Evolutionary conservation across 2,888 invertebrate genomes (phyloP).

Genomic region (Chloromyia formosa): DNA sequence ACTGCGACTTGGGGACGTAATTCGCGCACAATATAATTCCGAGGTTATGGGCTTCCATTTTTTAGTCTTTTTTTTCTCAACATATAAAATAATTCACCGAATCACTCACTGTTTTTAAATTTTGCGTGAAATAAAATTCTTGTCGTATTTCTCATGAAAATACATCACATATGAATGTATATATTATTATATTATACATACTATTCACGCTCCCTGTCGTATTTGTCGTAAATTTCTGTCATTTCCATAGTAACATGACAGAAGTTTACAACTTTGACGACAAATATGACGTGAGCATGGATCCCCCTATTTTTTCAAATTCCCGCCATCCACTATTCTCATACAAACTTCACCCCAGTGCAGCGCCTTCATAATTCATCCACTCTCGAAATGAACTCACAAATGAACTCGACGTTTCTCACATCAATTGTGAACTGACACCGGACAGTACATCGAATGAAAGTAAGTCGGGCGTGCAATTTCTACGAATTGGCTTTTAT

Average conservation of each 20-base stretch:
- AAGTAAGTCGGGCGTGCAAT: conserved; percentile 33
- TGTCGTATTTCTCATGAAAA: not conserved
- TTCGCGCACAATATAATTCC: no score
- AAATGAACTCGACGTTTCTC: conserved; percentile 8
- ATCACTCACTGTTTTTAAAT: not conserved
- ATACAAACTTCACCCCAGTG: not conserved
- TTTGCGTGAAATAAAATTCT: conserved; percentile 3
- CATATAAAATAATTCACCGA: not conserved
- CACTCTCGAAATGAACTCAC: not conserved
- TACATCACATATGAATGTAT: not conserved
- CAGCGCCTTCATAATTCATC: not conserved
- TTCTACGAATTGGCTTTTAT: conserved; percentile 17
- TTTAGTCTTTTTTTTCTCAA: not conserved
- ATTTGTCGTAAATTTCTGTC: no score
- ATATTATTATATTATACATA: not conserved
- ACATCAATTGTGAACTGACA: conserved; percentile 30
- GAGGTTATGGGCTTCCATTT: no score
- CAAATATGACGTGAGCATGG: no score
- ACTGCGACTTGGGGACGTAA: no score
- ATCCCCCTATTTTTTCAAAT: no score
- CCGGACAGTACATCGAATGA: conserved; percentile 3
- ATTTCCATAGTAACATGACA: no score
- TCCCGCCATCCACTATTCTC: not conserved
- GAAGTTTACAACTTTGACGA: no score
- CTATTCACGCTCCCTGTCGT: no score